A percentile compares a stretch with the other conserved stretches of the same genome.
Evolutionary conservation across 2,888 invertebrate species (phyloP).

Genomic region (Agonopterix heracliana): DNA sequence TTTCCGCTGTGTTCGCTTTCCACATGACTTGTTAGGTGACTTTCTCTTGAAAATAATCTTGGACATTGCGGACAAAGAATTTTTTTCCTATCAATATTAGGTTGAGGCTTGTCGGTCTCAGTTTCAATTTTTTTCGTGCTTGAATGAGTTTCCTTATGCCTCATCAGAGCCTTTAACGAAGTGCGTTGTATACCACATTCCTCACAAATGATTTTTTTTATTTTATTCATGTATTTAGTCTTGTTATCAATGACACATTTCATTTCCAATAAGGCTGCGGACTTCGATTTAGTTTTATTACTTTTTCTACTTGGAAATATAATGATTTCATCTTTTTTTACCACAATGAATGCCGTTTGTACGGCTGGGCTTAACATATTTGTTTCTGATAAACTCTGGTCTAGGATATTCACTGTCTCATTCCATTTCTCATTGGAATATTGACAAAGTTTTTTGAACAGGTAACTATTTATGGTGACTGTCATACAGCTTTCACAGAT

Average conservation of each 20-base stretch:
- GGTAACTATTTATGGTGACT: slow-evolving; percentile 37
- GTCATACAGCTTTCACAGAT: slow-evolving; percentile 47
- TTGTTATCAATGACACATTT: slow-evolving; percentile 31
- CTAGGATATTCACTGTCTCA: slow-evolving; percentile 26
- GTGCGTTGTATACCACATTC: neutral
- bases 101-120: slow-evolving; percentile 22
- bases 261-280: slow-evolving; percentile 33
- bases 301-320: slow-evolving; percentile 41
- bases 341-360: slow-evolving; percentile 36
- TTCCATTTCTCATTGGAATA: slow-evolving; percentile 43
- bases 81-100: neutral
- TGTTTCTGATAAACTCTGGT: slow-evolving; percentile 28
- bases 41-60: slow-evolving; percentile 36
- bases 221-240: slow-evolving; percentile 17
- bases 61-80: slow-evolving; percentile 43
- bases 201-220: neutral
- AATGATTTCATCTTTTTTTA: slow-evolving; percentile 33
- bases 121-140: too few relatives aligned
- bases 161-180: slow-evolving; percentile 26
- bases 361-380: slow-evolving; percentile 25
- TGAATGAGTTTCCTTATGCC: slow-evolving; percentile 34
- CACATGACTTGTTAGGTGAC: slow-evolving; percentile 36
- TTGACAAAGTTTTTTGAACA: slow-evolving; percentile 42
- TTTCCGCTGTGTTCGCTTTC: slow-evolving; percentile 53
- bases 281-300: slow-evolving; percentile 27